Evolutionary conservation across 2,113 vertebrate species (phyloP), one percentile per base, ranked within the genome.

Genomic region (Toxotes jaculatrix): DNA sequence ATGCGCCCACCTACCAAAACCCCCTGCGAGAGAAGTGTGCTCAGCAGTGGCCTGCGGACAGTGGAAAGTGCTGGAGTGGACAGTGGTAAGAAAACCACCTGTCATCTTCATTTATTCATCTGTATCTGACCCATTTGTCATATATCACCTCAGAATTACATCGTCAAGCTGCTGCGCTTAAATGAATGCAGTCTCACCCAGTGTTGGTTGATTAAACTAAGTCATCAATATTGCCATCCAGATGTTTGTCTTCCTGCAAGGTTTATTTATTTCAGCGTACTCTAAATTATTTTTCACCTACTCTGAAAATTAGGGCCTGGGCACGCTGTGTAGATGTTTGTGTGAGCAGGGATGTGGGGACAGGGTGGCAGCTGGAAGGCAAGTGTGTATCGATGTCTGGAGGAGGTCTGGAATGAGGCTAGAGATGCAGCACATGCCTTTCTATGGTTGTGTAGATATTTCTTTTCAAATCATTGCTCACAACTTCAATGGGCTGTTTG

Each of bases 41-140:
- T 95, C 95, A 0, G 96, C 97, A 56, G 95, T 93, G 1, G 95
- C 97, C 0, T 99, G 98, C 0, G 98, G 98, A 84, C 97, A 95
- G 82, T 99, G 98, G 98, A 99, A 99, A 77, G 95, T 97, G 73
- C 93, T 96, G 89, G 98, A 99, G 88, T 99, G 98, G 98, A 97
- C 96, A 80, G 84, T 93, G 91, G 98, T 99, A 96, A 97, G 97
- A 87, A 84, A 78, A 62, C 3, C 8, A 38, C 21, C 36, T 1
- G 0, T 67, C 2, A 13, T 23, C 12, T 16, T 61, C 7, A 16
- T 69, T 71, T 45, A 57, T 32, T 34, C 8, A 43, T 3, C 43
- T 43, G 1, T 16, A 32, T 19, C 38, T 55, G 53, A 59, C 27
- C 11, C 53, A 57, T 32, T 34, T 68, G 6, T 57, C 5, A 9